A percentile compares a stretch with the other conserved stretches of the same genome.
Evolutionary conservation across 92 coral and sea anemone genomes (phyloP).

Genomic region (Micromussa lordhowensis): DNA sequence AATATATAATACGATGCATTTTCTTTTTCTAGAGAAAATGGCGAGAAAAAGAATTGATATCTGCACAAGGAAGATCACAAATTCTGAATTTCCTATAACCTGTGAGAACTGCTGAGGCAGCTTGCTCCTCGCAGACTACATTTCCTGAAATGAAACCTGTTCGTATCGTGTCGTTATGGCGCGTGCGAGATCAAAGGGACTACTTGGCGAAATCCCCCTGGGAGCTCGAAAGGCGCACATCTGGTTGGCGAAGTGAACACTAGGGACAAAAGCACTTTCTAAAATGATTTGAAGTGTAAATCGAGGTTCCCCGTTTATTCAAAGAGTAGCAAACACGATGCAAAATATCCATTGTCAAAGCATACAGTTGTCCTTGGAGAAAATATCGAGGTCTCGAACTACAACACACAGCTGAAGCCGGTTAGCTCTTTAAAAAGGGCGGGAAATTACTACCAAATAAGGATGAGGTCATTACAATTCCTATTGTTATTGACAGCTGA

Average conservation of each 20-base stretch:
- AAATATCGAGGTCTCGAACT: neutral
- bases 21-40: neutral
- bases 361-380: neutral
- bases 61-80: no score
- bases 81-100: no score
- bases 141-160: neutral
- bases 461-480: slow-evolving; percentile 69
- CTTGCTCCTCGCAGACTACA: neutral
- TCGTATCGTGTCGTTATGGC: slow-evolving; percentile 25
- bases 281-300: neutral
- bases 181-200: slow-evolving; percentile 33
- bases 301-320: neutral
- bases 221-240: slow-evolving; percentile 31
- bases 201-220: slow-evolving; percentile 39
- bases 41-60: neutral
- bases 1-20: neutral
- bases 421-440: slow-evolving; percentile 68
- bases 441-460: slow-evolving; percentile 84
- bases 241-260: slow-evolving; percentile 14
- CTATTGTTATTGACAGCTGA: slow-evolving; percentile 92
- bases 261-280: neutral
- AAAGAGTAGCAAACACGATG: neutral
- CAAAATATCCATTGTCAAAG: neutral
- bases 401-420: slow-evolving; percentile 40
- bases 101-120: no score